Evolutionary conservation across 1,140 invertebrate genomes (phyloP), one percentile per base, ranked within the genome.

Genomic region (Drosophila yakuba): DNA sequence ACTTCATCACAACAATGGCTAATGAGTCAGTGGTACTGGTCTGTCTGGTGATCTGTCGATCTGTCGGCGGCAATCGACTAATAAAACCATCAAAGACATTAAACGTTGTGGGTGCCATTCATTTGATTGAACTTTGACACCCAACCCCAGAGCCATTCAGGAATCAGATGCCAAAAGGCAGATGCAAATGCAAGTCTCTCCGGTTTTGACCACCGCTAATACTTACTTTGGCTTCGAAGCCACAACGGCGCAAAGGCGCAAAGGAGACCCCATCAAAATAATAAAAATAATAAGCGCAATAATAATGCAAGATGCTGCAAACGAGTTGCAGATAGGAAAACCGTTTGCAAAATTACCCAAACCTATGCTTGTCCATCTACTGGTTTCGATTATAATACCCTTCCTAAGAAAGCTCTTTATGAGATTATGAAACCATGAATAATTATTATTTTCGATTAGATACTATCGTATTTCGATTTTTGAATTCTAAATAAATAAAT

Each of bases 61-160:
- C 58, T 76, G 72, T 75, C 80, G 63, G 80, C 75, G 78, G 78
- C 82, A 81, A 78, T 72, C 50, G 69, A 45, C 82, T 88, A 88
- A 88, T 88, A 88, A 88, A 88, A 88, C 83, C 83, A 88, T 88
- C 83, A 88, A 88, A 89, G 68, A 72, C 79, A 88, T 88, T 88
- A 88, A 89, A 83, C 73, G 84, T 89, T 89, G 84, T 83, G 83
- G 83, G 83, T 88, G 83, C 83, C 84, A 86, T 86, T 86, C 83
- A 86, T 86, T 86, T 86, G 83, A 72, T 69, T 86, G 83, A 86
- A 88, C 83, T 86, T 58, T 88, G 84, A 86, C 62, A 67, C 79
- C 59, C 44, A 61, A 66, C 59, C 59, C 78, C 64, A 71, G 23
- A 71, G 67, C 64, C 35, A 57, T 41, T 32, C 66, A 35, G 47